Percentiles rank a stretch among this genome's conserved stretches.
phyloP scores from a whole-genome alignment of 92 coral and sea anemone genomes.

The Bergia sp. region DNA sequence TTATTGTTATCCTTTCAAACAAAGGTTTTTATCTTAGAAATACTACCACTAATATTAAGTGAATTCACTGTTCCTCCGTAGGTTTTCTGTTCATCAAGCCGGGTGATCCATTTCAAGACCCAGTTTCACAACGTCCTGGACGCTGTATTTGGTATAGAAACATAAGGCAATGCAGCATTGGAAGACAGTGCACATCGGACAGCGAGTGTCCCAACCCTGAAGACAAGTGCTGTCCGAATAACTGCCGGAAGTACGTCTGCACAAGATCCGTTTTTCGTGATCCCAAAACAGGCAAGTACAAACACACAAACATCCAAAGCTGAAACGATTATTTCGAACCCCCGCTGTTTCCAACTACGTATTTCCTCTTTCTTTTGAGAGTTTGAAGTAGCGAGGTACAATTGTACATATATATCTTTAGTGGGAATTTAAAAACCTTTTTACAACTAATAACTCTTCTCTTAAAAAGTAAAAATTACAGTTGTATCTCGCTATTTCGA shows the following conservation, averaged over 20 bases:
- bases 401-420: too few relatives aligned
- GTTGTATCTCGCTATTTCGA: too few relatives aligned
- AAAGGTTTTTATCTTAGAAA: too few relatives aligned
- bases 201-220: conserved; percentile 58
- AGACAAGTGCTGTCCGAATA: conserved; percentile 66
- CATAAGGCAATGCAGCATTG: conserved; percentile 10
- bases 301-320: too few relatives aligned
- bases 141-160: conserved; percentile 23
- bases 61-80: not conserved
- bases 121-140: conserved; percentile 9
- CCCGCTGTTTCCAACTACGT: too few relatives aligned
- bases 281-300: conserved; percentile 4
- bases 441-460: too few relatives aligned
- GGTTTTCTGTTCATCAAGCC: conserved; percentile 14
- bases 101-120: not conserved
- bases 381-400: too few relatives aligned
- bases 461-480: too few relatives aligned
- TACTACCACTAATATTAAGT: not conserved
- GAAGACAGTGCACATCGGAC: conserved; percentile 50
- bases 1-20: too few relatives aligned
- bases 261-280: conserved; percentile 44
- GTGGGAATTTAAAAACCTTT: too few relatives aligned
- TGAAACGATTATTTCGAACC: too few relatives aligned
- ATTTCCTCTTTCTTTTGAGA: too few relatives aligned
- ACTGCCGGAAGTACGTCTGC: conserved; percentile 61